phyloP scores from a whole-genome alignment of 2,797 vertebrate genomes.

The Sebastes paucispinis region DNA sequence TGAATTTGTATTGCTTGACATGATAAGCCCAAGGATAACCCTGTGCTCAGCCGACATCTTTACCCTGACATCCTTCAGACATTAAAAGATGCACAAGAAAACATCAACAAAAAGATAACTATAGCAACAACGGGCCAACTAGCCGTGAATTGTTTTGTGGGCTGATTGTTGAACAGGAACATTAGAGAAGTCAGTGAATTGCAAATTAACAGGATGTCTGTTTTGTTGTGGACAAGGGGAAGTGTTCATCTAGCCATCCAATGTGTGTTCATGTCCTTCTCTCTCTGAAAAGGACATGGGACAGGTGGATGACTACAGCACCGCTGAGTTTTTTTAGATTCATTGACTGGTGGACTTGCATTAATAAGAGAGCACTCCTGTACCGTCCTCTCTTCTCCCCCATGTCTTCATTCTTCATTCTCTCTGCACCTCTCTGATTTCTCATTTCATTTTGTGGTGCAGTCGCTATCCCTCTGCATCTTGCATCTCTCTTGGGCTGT shows the following conservation, averaged over 20 bases:
- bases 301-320: constrained; percentile 41
- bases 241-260: constrained; percentile 30
- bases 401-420: constrained; percentile 56
- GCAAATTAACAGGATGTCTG: constrained; percentile 39
- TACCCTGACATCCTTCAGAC: constrained; percentile 56
- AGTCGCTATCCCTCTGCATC: constrained; percentile 61
- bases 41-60: constrained; percentile 61
- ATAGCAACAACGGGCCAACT: constrained; percentile 33
- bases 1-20: constrained; percentile 84
- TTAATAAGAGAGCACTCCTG: constrained; percentile 54
- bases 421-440: constrained; percentile 65
- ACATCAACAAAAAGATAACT: constrained; percentile 34
- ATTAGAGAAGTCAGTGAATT: constrained; percentile 39
- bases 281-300: constrained; percentile 45
- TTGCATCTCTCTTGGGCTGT: constrained; percentile 65
- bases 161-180: constrained; percentile 2
- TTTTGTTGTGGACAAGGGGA: constrained; percentile 39
- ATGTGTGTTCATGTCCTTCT: constrained; percentile 27
- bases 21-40: constrained; percentile 82
- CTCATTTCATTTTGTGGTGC: constrained; percentile 67
- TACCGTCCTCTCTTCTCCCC: constrained; percentile 29
- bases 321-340: constrained; percentile 43
- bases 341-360: constrained; percentile 56
- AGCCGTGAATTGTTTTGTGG: constrained; percentile 41
- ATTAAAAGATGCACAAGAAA: constrained; percentile 63